Percentiles rank a stretch among this genome's conserved stretches.
These are phyloP conservation scores for Cossypha caffra DNA, from an alignment of 2,797 vertebrate species.

Conservation along the genomic window DNA sequence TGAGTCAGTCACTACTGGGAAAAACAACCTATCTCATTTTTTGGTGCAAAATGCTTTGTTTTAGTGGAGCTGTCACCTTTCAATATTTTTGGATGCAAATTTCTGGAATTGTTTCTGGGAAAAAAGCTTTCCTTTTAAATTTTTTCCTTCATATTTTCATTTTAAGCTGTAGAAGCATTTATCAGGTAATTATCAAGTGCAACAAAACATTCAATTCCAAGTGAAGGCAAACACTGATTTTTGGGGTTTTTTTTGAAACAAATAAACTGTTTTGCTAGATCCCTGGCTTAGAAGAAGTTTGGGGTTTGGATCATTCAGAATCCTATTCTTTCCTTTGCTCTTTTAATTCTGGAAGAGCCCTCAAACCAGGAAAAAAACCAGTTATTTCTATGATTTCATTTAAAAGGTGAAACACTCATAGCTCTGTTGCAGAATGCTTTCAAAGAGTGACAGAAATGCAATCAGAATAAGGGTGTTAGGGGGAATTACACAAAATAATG, in stretches of 20 bases:
- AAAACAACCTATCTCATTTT: neutral
- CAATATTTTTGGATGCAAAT: neutral
- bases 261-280: rapidly evolving
- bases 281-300: neutral
- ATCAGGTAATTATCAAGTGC: neutral
- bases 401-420: neutral
- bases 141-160: neutral
- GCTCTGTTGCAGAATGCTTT: neutral
- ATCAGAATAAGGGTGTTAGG: neutral
- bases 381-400: neutral
- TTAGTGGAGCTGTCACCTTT: rapidly evolving
- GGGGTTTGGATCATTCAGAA: neutral
- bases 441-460: neutral
- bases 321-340: neutral
- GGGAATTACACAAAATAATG: neutral
- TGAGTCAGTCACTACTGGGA: neutral
- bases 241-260: neutral
- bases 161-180: neutral
- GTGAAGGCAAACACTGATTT: neutral
- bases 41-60: neutral
- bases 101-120: neutral
- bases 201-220: neutral
- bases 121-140: neutral
- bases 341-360: neutral
- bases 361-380: neutral